Conservation (phyloP, 1,140 invertebrate genomes). For the Nylanderia fulva region DNA sequence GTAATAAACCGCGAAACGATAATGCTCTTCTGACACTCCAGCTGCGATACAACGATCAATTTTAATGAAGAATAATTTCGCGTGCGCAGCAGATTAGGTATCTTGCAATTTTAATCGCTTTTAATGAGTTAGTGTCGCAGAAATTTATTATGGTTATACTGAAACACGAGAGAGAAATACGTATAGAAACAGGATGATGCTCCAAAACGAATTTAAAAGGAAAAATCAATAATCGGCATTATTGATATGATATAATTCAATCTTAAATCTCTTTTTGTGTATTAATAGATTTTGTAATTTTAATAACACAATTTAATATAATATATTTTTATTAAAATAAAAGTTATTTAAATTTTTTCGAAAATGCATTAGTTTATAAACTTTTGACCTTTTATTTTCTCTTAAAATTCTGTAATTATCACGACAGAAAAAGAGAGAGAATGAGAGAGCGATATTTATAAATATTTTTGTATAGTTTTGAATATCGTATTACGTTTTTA, state of each 20-base stretch:
- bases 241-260: not conserved
- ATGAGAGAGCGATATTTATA: not conserved
- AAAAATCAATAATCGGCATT: not conserved
- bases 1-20: slow-evolving; percentile 34
- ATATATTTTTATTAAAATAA: not conserved
- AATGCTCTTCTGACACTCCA: slow-evolving; percentile 19
- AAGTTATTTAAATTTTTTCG: not conserved
- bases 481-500: not conserved
- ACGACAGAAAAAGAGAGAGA: not conserved
- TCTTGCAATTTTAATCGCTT: slow-evolving; percentile 45
- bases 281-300: not conserved
- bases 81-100: slow-evolving; percentile 44
- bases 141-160: slow-evolving; percentile 26
- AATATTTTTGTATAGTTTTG: not conserved
- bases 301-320: not conserved
- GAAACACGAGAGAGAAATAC: not conserved
- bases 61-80: slow-evolving; percentile 52
- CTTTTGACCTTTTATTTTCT: not conserved
- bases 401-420: not conserved
- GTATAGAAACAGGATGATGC: not conserved
- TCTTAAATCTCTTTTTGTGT: not conserved
- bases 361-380: not conserved
- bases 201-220: not conserved
- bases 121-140: slow-evolving; percentile 31
- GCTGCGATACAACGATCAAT: slow-evolving; percentile 11